Percentiles rank a stretch among this genome's conserved stretches.
phyloP scores from a whole-genome alignment of 1,140 invertebrate genomes.

The Papilio aristodemus region DNA sequence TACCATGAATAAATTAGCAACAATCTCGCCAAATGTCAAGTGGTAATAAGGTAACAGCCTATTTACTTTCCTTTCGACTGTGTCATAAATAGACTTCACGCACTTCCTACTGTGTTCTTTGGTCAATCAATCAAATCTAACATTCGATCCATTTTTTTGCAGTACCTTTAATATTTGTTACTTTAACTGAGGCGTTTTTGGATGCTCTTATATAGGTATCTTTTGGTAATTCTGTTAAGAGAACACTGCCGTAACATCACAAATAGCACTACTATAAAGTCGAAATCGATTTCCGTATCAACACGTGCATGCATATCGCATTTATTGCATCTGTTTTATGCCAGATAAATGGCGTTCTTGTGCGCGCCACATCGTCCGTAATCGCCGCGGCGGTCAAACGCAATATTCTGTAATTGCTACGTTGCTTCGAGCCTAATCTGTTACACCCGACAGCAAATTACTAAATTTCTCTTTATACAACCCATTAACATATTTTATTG shows the following conservation, averaged over 20 bases:
- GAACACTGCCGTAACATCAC: not conserved
- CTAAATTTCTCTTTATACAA: slow-evolving; percentile 21
- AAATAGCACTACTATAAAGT: slow-evolving; percentile 10
- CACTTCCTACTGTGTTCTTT: no score
- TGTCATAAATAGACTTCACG: no score
- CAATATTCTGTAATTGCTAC: slow-evolving; percentile 18
- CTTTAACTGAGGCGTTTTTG: no score
- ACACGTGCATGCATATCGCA: slow-evolving; percentile 16
- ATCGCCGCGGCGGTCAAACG: slow-evolving; percentile 17
- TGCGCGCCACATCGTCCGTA: slow-evolving; percentile 3
- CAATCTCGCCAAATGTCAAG: no score
- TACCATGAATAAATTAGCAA: no score
- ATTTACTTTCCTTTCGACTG: no score
- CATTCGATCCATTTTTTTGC: no score
- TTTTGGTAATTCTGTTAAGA: not conserved
- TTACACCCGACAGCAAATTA: slow-evolving; percentile 18
- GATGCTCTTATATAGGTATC: not conserved
- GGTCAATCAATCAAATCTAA: no score
- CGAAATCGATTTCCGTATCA: slow-evolving; percentile 20
- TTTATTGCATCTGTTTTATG: slow-evolving; percentile 24
- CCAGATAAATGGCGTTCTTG: slow-evolving; percentile 17
- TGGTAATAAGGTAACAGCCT: no score
- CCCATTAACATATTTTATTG: slow-evolving; percentile 24
- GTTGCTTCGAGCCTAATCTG: slow-evolving; percentile 11
- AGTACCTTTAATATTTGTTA: no score